phyloP scores from a whole-genome alignment of 2,113 vertebrate genomes.

The Siniperca chuatsi region DNA sequence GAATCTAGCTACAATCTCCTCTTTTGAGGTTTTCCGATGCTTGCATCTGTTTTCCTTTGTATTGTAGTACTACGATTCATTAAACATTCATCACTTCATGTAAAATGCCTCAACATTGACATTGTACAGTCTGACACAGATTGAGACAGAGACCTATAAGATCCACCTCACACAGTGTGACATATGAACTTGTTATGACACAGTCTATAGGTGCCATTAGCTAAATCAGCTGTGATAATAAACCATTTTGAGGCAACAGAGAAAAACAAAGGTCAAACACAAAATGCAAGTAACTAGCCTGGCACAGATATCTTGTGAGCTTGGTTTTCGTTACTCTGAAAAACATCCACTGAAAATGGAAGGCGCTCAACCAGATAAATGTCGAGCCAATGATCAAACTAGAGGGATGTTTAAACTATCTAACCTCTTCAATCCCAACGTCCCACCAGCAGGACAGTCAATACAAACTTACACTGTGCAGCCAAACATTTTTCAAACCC shows the following conservation, averaged over 20 bases:
- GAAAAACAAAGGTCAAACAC: constrained; percentile 25
- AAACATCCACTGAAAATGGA: background rate
- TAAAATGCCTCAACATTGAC: constrained; percentile 5
- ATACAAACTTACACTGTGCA: constrained; percentile 1
- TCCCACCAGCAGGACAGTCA: background rate
- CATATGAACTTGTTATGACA: background rate
- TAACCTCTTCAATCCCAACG: constrained; percentile 4
- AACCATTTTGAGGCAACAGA: constrained; percentile 17
- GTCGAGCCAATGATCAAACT: constrained; percentile 16
- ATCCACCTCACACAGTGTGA: constrained; percentile 19
- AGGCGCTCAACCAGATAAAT: background rate
- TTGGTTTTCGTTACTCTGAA: constrained; percentile 11
- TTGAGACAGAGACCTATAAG: background rate
- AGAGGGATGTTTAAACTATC: constrained; percentile 8
- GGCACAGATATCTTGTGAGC: background rate
- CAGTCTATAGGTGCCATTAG: background rate
- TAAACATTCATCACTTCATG: constrained; percentile 5
- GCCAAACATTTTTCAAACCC: background rate
- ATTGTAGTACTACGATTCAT: background rate
- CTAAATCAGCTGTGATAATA: constrained; percentile 33
- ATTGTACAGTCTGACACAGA: constrained; percentile 13
- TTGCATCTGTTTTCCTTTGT: background rate
- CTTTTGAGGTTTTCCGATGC: background rate
- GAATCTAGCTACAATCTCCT: too few species aligned
- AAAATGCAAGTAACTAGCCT: constrained; percentile 28